A percentile compares a stretch with the other conserved stretches of the same genome.
These are phyloP conservation scores for Mormyrus lacerda DNA, from an alignment of 2,113 vertebrate species.

Conservation along the genomic window DNA sequence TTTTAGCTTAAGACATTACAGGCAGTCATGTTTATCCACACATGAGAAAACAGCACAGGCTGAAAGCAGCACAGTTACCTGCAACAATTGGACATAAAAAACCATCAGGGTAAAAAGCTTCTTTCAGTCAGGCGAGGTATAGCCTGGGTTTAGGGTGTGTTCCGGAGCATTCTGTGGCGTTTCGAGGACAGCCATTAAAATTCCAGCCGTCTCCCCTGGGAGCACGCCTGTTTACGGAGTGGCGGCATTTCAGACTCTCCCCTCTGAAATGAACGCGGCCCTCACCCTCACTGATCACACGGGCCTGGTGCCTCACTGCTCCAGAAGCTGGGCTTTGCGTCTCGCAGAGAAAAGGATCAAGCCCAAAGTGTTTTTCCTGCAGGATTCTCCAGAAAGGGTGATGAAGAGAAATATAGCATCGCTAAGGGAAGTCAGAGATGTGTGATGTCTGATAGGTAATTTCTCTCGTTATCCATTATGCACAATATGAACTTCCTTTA, in stretches of 20 bases:
- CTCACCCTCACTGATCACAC: slow-evolving; percentile 12
- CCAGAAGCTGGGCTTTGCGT: background rate
- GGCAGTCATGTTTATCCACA: background rate
- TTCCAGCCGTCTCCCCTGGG: slow-evolving; percentile 26
- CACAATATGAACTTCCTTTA: background rate
- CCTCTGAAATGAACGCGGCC: slow-evolving; percentile 24
- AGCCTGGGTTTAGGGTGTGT: background rate
- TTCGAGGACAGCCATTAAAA: slow-evolving; percentile 31
- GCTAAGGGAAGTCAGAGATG: background rate
- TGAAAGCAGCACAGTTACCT: background rate
- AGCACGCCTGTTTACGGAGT: slow-evolving; percentile 22
- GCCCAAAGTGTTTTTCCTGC: slow-evolving; percentile 23
- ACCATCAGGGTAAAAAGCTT: background rate
- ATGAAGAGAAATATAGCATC: background rate
- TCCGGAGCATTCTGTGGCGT: slow-evolving; percentile 22
- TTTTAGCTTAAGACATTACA: background rate
- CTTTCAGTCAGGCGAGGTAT: background rate
- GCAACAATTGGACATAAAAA: background rate
- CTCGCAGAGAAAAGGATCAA: background rate
- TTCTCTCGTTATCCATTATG: background rate
- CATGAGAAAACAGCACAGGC: background rate
- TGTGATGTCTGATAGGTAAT: background rate
- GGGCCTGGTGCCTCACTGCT: background rate
- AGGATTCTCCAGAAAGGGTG: slow-evolving; percentile 13
- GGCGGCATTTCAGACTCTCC: slow-evolving; percentile 22